Base-by-base conservation (phyloP, 2,797 vertebrate genomes). In the Alcedo atthis region DNA sequence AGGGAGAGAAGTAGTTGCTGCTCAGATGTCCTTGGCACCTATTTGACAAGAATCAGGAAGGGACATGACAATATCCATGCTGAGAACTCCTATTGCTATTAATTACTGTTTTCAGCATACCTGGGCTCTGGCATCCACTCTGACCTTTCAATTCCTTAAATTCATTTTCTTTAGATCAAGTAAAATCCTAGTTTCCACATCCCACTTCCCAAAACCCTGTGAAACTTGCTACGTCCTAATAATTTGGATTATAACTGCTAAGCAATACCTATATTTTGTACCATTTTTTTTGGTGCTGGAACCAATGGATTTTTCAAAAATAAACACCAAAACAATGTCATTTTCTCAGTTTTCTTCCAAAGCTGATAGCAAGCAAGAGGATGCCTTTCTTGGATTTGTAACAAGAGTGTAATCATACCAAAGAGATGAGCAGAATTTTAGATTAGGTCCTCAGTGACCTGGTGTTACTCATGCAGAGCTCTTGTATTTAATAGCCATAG, bases 11-110 rank as follows among this genome's bases (percentile, higher is more conserved):
- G 17, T 26, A n/a, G 8, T 15, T n/a, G 5, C 17, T 51, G 10
- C 17, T 33, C 37, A 46, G 24, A n/a, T n/a, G 32, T 30, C 28
- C 37, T 63, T 1, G 2, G 4, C 4, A 40, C 3, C 5, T 32
- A 10, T 61, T 49, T 80, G 59, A 20, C 15, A 48, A 81, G 25
- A 91, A 51, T 48, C n/a, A 45, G 14, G 48, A 40, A 8, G 20
- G 5, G 1, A 9, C 0, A 6, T 57, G 32, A n/a, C 7, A 48
- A 10, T 0, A 1, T 18, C 19, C 35, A 18, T 0, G 0, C 30
- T 77, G 46, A 74, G 30, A 84, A 32, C 3, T 62, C 37, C 16
- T 30, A 0, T 1, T 43, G 9, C 16, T 79, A 26, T n/a, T 48
- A 35, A 85, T 61, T 57, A 9, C 4, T 42, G 4, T 35, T 83